phyloP scores from a whole-genome alignment of 2,797 vertebrate genomes.

The Anguilla pacifica region DNA sequence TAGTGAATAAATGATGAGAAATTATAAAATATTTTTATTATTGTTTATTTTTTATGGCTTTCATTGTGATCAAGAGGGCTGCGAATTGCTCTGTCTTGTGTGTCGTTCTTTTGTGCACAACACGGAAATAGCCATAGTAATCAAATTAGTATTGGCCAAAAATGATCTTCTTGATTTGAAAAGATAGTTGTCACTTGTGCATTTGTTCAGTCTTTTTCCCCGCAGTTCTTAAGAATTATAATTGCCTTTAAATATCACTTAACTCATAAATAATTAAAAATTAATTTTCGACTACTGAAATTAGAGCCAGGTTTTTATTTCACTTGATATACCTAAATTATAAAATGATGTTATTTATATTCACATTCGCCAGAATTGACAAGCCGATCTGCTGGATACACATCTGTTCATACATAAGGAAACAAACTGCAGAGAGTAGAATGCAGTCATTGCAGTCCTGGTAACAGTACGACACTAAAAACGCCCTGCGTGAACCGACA shows the following conservation, averaged over 20 bases:
- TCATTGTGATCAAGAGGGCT: not conserved
- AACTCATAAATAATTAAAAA: not conserved
- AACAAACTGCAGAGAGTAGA: not conserved
- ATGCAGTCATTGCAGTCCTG: not conserved
- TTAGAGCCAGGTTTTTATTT: not conserved
- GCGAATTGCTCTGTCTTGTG: not conserved
- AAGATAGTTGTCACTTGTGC: conserved; percentile 64
- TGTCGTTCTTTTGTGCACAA: conserved; percentile 23
- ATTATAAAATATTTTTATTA: not conserved
- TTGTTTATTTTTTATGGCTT: not conserved
- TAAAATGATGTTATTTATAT: too few species aligned
- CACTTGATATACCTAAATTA: not conserved
- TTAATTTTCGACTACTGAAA: too few species aligned
- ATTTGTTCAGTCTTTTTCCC: conserved; percentile 63
- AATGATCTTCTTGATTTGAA: conserved; percentile 72
- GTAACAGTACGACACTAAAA: not conserved
- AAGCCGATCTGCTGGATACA: not conserved
- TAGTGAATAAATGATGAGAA: not conserved
- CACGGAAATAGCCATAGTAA: conserved; percentile 58
- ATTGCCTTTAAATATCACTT: not conserved
- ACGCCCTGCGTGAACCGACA: not conserved
- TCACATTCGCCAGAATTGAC: not conserved
- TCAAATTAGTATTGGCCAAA: conserved; percentile 74
- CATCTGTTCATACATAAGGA: not conserved
- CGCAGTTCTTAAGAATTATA: not conserved